phyloP scores from a whole-genome alignment of 2,113 vertebrate genomes.

The Albula glossodonta region DNA sequence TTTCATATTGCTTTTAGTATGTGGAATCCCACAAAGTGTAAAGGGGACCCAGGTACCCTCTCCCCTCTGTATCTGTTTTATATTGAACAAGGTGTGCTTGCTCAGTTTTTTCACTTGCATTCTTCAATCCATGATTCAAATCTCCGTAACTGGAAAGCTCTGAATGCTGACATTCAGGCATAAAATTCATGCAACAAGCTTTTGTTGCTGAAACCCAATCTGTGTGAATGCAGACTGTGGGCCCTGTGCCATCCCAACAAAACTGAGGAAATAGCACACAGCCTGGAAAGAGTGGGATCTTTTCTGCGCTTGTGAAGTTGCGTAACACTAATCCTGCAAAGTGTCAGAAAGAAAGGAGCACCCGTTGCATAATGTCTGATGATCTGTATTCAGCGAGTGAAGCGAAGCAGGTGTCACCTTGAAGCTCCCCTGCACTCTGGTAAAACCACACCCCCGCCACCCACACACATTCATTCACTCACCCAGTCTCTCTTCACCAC shows the following conservation, averaged over 20 bases:
- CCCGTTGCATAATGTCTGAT: background rate
- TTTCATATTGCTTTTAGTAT: too few species aligned
- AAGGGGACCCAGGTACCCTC: too few species aligned
- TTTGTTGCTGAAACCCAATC: background rate
- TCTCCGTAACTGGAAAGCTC: background rate
- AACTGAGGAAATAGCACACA: background rate
- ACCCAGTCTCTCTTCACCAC: background rate
- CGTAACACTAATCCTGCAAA: background rate
- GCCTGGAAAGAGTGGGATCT: background rate
- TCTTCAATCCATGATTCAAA: too few species aligned
- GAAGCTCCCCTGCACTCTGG: background rate
- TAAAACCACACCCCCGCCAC: background rate
- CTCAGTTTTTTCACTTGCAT: too few species aligned
- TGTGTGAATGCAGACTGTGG: background rate
- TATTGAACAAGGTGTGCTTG: too few species aligned
- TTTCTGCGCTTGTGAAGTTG: background rate
- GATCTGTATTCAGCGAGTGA: background rate
- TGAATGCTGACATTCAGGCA: background rate
- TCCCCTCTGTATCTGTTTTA: too few species aligned
- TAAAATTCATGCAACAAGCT: background rate
- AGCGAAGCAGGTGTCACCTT: background rate
- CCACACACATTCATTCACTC: background rate
- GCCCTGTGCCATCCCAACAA: background rate
- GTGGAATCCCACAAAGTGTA: too few species aligned
- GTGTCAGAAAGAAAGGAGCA: background rate